These are phyloP conservation scores for Aphaenogaster rudis DNA, from an alignment of 1,140 invertebrate genomes.

Conservation along the genomic window DNA sequence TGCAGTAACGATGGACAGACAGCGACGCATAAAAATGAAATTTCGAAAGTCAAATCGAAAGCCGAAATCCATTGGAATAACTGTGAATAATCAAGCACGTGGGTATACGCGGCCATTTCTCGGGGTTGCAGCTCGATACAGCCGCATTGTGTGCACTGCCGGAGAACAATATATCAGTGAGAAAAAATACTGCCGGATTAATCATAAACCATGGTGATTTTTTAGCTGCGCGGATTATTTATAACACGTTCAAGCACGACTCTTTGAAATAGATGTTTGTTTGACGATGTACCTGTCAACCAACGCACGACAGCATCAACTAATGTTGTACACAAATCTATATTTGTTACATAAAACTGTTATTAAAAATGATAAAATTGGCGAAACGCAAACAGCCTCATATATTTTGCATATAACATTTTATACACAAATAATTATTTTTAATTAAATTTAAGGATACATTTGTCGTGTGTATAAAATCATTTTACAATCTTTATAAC, in stretches of 20 bases:
- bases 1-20: not conserved
- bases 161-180: constrained; percentile 44
- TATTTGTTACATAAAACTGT: constrained; percentile 1
- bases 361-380: not conserved
- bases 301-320: too few relatives aligned
- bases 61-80: constrained; percentile 58
- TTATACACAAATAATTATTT: not conserved
- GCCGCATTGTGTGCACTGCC: constrained; percentile 47
- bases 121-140: constrained; percentile 31
- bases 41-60: constrained; percentile 51
- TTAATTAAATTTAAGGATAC: not conserved
- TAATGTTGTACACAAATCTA: not conserved
- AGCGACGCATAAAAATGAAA: constrained; percentile 47
- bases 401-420: not conserved
- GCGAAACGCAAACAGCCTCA: not conserved
- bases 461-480: not conserved
- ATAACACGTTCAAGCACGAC: constrained; percentile 36
- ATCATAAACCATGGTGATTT: constrained; percentile 59
- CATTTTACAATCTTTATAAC: not conserved
- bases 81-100: constrained; percentile 58
- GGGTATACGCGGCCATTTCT: constrained; percentile 35
- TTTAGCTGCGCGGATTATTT: constrained; percentile 57
- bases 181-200: constrained; percentile 60
- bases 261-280: constrained; percentile 39
- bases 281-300: constrained; percentile 22